Evolutionary conservation across 2,888 invertebrate species (phyloP).

Genomic region (Calephelis perditalis): DNA sequence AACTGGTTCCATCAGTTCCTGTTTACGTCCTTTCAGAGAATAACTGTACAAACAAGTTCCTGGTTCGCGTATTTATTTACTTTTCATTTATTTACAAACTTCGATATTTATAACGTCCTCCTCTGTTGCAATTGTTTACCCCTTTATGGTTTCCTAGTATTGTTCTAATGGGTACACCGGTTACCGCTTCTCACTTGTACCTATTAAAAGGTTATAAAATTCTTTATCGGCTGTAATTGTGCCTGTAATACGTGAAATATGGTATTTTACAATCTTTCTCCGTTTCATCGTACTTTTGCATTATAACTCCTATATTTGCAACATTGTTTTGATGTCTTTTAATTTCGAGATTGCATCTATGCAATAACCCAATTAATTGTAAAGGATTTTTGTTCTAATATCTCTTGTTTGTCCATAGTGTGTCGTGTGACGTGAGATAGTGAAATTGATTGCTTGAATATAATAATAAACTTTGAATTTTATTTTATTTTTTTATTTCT

Average conservation of each 20-base stretch:
- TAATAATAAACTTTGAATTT: no score
- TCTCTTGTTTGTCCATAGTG: no score
- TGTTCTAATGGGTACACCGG: constrained; percentile 44
- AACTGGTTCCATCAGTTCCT: constrained; percentile 44
- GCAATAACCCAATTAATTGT: no score
- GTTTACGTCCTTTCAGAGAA: constrained; percentile 58
- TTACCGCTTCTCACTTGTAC: constrained; percentile 42
- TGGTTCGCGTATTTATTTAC: constrained; percentile 44
- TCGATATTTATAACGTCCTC: constrained; percentile 25
- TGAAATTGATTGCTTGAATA: no score
- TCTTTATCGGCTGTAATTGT: constrained; percentile 31
- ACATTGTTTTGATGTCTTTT: no score
- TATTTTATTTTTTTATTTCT: no score
- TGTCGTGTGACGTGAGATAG: no score
- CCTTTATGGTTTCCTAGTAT: constrained; percentile 42
- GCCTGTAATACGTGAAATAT: constrained; percentile 21
- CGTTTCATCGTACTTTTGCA: no score
- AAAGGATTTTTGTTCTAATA: no score
- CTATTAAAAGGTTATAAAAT: constrained; percentile 31
- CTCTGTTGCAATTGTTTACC: constrained; percentile 28
- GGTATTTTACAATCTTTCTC: not conserved
- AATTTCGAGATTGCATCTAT: no score
- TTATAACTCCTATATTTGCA: no score
- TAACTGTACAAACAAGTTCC: constrained; percentile 71
- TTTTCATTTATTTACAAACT: constrained; percentile 59